phyloP scores from a whole-genome alignment of 1,140 invertebrate species.

The Galleria mellonella region DNA sequence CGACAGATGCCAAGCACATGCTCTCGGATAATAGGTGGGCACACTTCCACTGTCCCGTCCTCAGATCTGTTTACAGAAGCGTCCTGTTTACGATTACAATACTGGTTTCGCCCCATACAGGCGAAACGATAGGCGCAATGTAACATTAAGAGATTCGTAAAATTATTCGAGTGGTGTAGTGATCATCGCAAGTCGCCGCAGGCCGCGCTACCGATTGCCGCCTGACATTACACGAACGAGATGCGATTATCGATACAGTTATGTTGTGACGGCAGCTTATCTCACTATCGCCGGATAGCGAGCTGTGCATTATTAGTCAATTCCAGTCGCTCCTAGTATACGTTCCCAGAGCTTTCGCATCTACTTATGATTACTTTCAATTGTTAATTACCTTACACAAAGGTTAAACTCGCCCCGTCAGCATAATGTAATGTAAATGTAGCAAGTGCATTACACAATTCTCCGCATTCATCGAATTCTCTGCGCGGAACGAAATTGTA shows the following conservation, averaged over 20 bases:
- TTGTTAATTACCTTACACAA: conserved; percentile 37
- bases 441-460: conserved; percentile 32
- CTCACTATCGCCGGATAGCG: conserved; percentile 35
- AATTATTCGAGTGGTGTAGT: conserved; percentile 38
- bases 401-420: conserved; percentile 21
- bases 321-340: conserved; percentile 22
- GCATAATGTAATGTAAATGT: conserved; percentile 20
- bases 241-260: conserved; percentile 61
- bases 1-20: conserved; percentile 63
- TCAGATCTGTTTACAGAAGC: conserved; percentile 40
- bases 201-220: conserved; percentile 37
- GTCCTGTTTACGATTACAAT: conserved; percentile 42
- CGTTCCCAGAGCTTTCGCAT: conserved; percentile 27
- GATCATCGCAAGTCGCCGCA: conserved; percentile 24
- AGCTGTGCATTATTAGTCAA: conserved; percentile 41
- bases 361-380: conserved; percentile 23
- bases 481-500: conserved; percentile 34
- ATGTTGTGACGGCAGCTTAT: conserved; percentile 52
- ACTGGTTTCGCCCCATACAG: background rate
- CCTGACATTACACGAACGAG: conserved; percentile 43
- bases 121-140: conserved; percentile 51
- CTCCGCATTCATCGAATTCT: conserved; percentile 31
- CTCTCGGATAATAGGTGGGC: conserved; percentile 42
- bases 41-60: conserved; percentile 36
- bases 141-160: conserved; percentile 52